Percentiles rank a stretch among this genome's conserved stretches.
Evolutionary conservation across 2,113 vertebrate genomes (phyloP).

Genomic region (Oreochromis aureus): DNA sequence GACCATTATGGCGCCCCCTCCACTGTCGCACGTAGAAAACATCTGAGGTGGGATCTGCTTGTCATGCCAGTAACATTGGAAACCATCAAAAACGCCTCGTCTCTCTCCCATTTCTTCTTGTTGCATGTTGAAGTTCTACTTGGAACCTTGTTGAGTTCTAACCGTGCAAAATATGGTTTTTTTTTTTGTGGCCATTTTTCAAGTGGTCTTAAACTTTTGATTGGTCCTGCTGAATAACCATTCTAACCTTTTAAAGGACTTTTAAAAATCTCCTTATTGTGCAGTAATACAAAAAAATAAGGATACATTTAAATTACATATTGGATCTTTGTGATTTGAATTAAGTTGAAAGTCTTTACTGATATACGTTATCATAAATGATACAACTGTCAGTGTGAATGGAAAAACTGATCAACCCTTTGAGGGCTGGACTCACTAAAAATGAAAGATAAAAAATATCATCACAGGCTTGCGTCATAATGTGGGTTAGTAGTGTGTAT

Average conservation of each 20-base stretch:
- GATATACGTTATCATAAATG: neutral
- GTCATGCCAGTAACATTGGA: neutral
- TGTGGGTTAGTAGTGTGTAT: neutral
- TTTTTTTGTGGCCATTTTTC: neutral
- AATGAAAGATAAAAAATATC: neutral
- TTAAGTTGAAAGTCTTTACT: neutral
- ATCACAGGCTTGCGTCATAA: neutral
- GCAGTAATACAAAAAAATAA: neutral
- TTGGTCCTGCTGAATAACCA: neutral
- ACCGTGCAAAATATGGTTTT: neutral
- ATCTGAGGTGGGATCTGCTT: neutral
- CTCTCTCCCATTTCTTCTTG: neutral
- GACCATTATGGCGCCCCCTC: neutral
- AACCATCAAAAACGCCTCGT: neutral
- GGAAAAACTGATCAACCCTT: neutral
- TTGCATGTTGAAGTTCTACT: neutral
- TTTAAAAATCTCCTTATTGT: neutral
- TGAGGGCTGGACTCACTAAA: neutral
- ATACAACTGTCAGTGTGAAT: neutral
- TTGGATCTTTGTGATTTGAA: neutral
- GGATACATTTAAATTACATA: neutral
- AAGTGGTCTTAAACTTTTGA: neutral
- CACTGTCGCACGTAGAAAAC: rapidly evolving
- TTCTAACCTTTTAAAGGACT: neutral
- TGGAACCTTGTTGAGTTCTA: neutral